Base-by-base conservation (phyloP, 2,888 invertebrate species). In the Holacanthella duospinosa region DNA sequence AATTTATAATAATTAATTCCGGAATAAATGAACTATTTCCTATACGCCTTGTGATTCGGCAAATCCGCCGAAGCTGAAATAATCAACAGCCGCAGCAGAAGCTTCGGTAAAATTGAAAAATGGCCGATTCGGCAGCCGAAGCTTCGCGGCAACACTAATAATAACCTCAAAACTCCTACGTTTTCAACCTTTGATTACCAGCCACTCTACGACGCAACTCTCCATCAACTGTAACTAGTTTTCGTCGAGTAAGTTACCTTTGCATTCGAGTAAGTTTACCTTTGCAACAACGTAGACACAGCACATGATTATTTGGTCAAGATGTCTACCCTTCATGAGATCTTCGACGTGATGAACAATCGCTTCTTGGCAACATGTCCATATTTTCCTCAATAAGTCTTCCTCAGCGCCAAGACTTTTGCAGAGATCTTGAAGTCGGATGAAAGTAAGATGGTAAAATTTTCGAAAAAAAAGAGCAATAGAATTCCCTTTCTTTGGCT, bases 261-360 rank as follows among this genome's bases (percentile, higher is more conserved):
- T 43, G n/a, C 12, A n/a, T 12, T 12, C 43, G 12, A 43, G 21
- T n/a, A n/a, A n/a, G n/a, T 80, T 73, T 64, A 91, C 86, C 82
- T 89, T 91, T 76, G 90, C 89, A 74, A 94, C 89, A 66, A 95
- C 91, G 79, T 96, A 99, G 68, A 97, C 87, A 67, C 94, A 87
- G 79, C 97, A 99, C 94, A 99, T 95, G 60, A 99, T 83, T 70
- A 97, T 85, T 80, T 99, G 99, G 80, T 99, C 99, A 29, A 99
- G 81, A 79, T 99, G 97, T 2, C 99, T 83, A 77, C 96, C 94
- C 73, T 84, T 83, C 86, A 99, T 87, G 56, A 99, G 80, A 68
- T 86, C 84, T 0, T 88, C 88, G 74, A 91, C 85, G 66, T 89
- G 84, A 44, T 75, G 73, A 71, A 88, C 85, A 72, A 99, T 82